Base-by-base conservation (phyloP, 1,140 invertebrate species). In the Helicoverpa armigera region DNA sequence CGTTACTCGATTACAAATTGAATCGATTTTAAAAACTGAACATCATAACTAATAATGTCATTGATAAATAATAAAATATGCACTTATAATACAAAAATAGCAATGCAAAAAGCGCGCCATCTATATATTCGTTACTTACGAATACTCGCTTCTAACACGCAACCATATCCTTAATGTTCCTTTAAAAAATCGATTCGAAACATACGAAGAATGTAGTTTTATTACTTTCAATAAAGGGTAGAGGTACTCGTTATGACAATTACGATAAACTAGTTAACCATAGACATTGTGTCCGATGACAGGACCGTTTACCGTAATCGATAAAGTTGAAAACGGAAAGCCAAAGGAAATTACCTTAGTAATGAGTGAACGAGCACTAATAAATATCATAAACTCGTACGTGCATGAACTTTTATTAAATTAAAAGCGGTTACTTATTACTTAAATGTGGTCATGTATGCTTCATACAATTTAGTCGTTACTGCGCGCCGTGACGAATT, bases 201-300 rank as follows among this genome's bases (percentile, higher is more conserved):
- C 29, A 77, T 77, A 65, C 61, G 2, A 31, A 63, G 4, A 35
- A 13, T 18, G 12, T 48, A 51, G 16, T 77, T 67, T n/a, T 31
- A 67, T 29, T 50, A 65, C 60, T 65, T 48, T 53, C 75, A 35
- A 61, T 77, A 65, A 67, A 67, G n/a, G 75, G 23, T 54, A 77
- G 35, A 43, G 35, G 35, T 65, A 51, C 73, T 11, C 61, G 63
- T 50, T 56, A 43, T 29, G 31, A 48, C 58, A 75, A 77, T 77
- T 53, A 54, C 75, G 60, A 23, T 51, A 51, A 3, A 50, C 23
- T 65, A 43, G 48, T 77, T 67, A 67, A 31, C 75, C 35, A 67
- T 53, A 23, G 67, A 76, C 74, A 67, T 23, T 43, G 29, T 31
- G 43, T 13, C 12, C 73, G 73, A 76, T 63, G 73, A 76, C 73